phyloP scores from a whole-genome alignment of 2,113 vertebrate genomes.

The Oxyura jamaicensis region DNA sequence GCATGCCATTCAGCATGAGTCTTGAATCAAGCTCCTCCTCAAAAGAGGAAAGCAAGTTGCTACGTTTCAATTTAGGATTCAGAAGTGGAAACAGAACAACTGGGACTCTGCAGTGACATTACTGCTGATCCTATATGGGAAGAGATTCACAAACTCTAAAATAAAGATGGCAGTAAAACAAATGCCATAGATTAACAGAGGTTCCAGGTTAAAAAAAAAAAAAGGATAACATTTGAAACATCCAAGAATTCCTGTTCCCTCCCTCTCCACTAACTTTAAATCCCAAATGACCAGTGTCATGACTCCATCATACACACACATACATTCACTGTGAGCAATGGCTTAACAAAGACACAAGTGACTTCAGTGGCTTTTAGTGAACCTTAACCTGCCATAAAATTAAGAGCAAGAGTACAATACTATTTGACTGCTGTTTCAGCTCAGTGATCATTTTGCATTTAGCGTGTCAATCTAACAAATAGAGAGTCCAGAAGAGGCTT shows the following conservation, averaged over 20 bases:
- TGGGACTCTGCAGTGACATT: not conserved
- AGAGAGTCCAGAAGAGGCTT: not conserved
- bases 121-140: not conserved
- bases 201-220: not conserved
- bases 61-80: not conserved
- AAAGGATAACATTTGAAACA: not conserved
- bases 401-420: not conserved
- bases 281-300: accelerated
- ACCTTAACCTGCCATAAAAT: not conserved
- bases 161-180: not conserved
- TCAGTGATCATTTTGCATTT: not conserved
- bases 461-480: not conserved
- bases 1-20: accelerated
- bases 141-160: not conserved
- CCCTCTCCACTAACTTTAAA: not conserved
- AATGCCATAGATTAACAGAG: not conserved
- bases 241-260: not conserved
- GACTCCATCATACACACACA: not conserved
- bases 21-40: not conserved
- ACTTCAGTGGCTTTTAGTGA: not conserved
- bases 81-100: not conserved
- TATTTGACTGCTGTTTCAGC: not conserved
- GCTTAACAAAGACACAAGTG: not conserved
- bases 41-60: not conserved
- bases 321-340: not conserved